Evolutionary conservation across 2,113 vertebrate genomes (phyloP).

Genomic region (Notechis scutatus): DNA sequence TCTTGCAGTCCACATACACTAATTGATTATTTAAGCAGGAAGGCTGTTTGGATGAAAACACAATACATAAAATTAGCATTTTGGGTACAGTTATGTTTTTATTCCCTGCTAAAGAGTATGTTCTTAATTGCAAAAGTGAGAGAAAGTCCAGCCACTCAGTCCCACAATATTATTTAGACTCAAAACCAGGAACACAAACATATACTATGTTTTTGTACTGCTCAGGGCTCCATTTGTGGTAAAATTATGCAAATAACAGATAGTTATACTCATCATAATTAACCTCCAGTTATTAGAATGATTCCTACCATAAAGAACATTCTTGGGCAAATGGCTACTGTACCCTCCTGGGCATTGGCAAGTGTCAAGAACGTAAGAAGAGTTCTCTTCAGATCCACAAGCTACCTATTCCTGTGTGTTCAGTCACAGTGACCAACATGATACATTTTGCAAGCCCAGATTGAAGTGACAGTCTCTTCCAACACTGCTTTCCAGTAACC

Average conservation of each 20-base stretch:
- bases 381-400: neutral
- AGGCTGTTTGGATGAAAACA: constrained; percentile 68
- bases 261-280: neutral
- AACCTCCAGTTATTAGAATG: neutral
- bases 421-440: neutral
- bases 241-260: neutral
- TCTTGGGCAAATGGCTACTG: neutral
- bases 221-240: neutral
- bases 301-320: neutral
- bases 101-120: neutral
- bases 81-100: neutral
- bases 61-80: neutral
- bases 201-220: neutral
- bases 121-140: neutral
- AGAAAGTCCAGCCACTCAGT: neutral
- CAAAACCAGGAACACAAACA: neutral
- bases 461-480: neutral
- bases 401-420: neutral
- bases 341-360: neutral
- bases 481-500: neutral
- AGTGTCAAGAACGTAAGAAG: neutral
- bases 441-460: neutral
- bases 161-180: neutral
- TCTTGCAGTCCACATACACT: constrained; percentile 88
- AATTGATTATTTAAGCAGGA: constrained; percentile 87